phyloP scores from a whole-genome alignment of 2,797 vertebrate species.

The Sternarchorhynchus goeldii region DNA sequence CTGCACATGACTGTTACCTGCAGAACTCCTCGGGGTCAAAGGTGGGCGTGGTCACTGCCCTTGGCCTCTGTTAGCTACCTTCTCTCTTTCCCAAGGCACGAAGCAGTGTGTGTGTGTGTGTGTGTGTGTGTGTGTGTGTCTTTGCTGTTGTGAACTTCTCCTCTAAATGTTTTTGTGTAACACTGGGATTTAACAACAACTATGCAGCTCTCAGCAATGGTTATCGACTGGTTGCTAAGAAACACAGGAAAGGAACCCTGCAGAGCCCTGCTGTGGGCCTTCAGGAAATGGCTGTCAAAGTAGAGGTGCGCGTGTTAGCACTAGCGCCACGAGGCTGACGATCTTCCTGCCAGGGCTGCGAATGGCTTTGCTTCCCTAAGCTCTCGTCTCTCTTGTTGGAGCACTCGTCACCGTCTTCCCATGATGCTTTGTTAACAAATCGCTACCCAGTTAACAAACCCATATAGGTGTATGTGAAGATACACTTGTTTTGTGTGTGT shows the following conservation, averaged over 20 bases:
- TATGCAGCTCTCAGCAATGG: conserved; percentile 18
- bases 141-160: background rate
- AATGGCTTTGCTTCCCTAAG: background rate
- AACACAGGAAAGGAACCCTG: conserved; percentile 32
- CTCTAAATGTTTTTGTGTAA: conserved; percentile 21
- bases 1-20: too few relatives aligned
- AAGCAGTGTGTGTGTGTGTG: too few relatives aligned
- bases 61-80: too few relatives aligned
- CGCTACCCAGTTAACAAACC: background rate
- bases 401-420: background rate
- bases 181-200: conserved; percentile 24
- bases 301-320: background rate
- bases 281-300: conserved; percentile 23
- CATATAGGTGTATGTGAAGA: background rate
- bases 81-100: too few relatives aligned
- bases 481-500: too few relatives aligned
- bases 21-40: too few relatives aligned
- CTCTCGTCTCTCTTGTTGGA: background rate
- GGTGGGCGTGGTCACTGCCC: too few relatives aligned
- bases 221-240: conserved; percentile 46
- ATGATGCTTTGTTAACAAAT: conserved; percentile 14
- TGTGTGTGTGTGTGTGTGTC: background rate
- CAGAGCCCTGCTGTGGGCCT: conserved; percentile 6
- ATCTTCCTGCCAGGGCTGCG: background rate
- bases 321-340: conserved; percentile 11